These are phyloP conservation scores for Alligator mississippiensis DNA, from an alignment of 2,113 vertebrate species.

Conservation along the genomic window DNA sequence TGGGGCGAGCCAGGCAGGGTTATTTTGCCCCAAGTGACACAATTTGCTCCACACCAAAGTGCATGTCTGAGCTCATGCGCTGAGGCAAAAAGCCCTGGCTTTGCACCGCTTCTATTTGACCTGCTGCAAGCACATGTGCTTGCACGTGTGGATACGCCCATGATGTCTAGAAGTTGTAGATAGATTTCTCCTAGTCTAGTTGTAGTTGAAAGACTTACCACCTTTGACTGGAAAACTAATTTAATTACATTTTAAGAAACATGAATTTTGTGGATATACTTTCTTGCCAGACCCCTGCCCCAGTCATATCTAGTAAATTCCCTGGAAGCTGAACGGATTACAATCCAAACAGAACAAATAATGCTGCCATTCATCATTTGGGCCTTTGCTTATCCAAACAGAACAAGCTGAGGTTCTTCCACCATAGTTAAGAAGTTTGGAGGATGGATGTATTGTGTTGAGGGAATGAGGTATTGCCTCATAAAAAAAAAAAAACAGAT, in stretches of 20 bases:
- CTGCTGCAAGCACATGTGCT: too few relatives aligned
- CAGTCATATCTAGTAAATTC: neutral
- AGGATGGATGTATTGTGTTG: neutral
- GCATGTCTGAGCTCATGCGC: too few relatives aligned
- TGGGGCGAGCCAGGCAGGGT: too few relatives aligned
- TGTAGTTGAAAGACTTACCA: neutral
- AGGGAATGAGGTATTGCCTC: neutral
- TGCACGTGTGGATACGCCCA: too few relatives aligned
- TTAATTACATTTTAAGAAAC: neutral
- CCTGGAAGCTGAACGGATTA: constrained; percentile 17
- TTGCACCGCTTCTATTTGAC: too few relatives aligned
- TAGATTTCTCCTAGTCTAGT: neutral
- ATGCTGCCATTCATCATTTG: neutral
- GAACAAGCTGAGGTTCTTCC: neutral
- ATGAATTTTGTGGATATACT: neutral
- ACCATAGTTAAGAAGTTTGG: neutral
- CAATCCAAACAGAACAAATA: constrained; percentile 10
- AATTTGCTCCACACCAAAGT: too few relatives aligned
- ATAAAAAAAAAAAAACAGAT: neutral
- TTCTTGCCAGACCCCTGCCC: neutral
- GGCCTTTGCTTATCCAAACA: neutral
- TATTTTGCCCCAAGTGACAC: too few relatives aligned
- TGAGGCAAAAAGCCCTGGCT: too few relatives aligned
- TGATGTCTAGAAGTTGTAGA: neutral
- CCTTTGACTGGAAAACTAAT: neutral